Evolutionary conservation across 2,113 vertebrate species (phyloP).

Genomic region (Octodon degus): DNA sequence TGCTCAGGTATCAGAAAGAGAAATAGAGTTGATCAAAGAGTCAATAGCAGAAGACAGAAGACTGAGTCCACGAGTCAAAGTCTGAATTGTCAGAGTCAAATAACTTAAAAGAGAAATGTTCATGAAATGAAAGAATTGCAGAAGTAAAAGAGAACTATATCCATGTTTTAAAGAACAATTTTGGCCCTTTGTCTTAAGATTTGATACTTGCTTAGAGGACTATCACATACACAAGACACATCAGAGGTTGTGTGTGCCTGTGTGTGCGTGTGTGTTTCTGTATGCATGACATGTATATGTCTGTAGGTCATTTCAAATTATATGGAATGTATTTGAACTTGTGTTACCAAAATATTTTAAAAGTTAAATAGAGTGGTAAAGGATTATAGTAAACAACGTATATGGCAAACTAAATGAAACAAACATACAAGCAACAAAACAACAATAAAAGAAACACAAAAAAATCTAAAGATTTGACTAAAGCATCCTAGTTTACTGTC

Average conservation of each 20-base stretch:
- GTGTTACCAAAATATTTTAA: neutral
- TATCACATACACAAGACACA: neutral
- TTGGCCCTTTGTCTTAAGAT: neutral
- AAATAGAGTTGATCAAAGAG: neutral
- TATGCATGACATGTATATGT: neutral
- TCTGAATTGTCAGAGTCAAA: neutral
- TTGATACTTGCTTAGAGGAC: neutral
- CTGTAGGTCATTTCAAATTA: neutral
- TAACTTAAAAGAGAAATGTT: neutral
- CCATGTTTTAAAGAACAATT: neutral
- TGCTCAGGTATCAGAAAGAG: neutral
- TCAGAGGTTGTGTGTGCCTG: neutral
- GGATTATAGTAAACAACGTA: neutral
- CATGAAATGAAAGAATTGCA: neutral
- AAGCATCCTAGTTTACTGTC: neutral
- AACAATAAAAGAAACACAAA: neutral
- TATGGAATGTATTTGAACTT: neutral
- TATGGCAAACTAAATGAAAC: neutral
- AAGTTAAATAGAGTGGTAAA: neutral
- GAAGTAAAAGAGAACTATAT: neutral
- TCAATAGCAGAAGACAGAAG: neutral
- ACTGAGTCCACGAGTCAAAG: neutral
- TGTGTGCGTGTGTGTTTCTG: neutral
- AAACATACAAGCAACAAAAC: neutral
- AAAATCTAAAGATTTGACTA: neutral